phyloP scores from a whole-genome alignment of 2,888 invertebrate species.

The Aethes cnicana region DNA sequence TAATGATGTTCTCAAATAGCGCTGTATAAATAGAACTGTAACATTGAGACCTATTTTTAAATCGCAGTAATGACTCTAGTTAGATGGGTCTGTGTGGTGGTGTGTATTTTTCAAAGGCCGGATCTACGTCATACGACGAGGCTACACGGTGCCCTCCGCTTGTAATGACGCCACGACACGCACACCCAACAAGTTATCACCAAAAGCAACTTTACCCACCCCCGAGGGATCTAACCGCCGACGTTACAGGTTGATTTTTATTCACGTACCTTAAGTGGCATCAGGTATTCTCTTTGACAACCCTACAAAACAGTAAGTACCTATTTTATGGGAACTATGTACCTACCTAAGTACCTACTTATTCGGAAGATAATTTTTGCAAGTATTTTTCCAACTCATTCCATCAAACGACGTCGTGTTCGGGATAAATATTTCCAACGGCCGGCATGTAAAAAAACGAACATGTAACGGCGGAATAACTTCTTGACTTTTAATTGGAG shows the following conservation, averaged over 20 bases:
- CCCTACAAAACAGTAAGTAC: slow-evolving; percentile 2
- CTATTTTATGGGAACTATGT: background rate
- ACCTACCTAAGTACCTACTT: slow-evolving; percentile 1
- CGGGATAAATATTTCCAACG: background rate
- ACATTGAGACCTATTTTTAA: slow-evolving; percentile 39
- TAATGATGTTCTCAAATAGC: slow-evolving; percentile 26
- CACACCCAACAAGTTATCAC: slow-evolving; percentile 34
- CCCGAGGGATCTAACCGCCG: slow-evolving; percentile 8
- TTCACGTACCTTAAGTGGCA: slow-evolving; percentile 4
- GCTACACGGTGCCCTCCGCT: slow-evolving; percentile 48
- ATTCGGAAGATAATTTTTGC: slow-evolving; percentile 1
- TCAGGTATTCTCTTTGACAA: slow-evolving; percentile 17
- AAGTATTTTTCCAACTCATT: background rate
- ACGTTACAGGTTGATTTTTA: slow-evolving; percentile 9
- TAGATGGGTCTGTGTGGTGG: slow-evolving; percentile 26
- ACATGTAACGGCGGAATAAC: background rate
- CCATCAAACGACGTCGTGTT: slow-evolving; percentile 3
- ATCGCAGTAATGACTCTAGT: slow-evolving; percentile 34
- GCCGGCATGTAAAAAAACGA: slow-evolving; percentile 4
- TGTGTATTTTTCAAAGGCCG: slow-evolving; percentile 36
- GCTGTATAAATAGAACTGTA: slow-evolving; percentile 34
- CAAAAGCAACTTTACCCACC: slow-evolving; percentile 19
- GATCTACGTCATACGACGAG: slow-evolving; percentile 51
- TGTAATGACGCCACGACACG: slow-evolving; percentile 53
- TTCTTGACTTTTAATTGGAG: slow-evolving; percentile 16